phyloP scores from a whole-genome alignment of 2,113 vertebrate genomes.

The Sylvia atricapilla region DNA sequence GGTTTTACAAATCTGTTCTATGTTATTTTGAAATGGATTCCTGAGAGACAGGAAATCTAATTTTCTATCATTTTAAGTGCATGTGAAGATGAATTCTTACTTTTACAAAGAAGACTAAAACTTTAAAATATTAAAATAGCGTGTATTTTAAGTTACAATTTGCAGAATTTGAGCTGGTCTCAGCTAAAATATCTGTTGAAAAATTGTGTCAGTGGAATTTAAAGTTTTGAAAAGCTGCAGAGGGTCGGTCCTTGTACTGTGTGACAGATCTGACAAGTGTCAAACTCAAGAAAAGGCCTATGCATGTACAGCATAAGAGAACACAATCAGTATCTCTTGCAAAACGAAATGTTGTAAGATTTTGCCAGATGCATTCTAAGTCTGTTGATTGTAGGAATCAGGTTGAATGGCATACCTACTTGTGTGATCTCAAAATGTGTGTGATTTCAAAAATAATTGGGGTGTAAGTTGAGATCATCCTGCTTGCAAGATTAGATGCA shows the following conservation, averaged over 20 bases:
- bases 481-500: neutral
- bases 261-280: neutral
- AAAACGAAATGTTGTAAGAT: neutral
- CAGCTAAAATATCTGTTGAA: neutral
- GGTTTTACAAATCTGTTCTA: neutral
- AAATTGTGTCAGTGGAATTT: neutral
- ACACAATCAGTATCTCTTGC: neutral
- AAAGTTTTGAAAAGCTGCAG: neutral
- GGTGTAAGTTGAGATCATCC: neutral
- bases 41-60: neutral
- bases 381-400: neutral
- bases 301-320: neutral
- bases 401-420: neutral
- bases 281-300: neutral
- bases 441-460: neutral
- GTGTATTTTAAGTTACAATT: neutral
- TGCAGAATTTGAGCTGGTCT: neutral
- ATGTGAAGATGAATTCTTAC: neutral
- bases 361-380: neutral
- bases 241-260: neutral
- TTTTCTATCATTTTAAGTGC: neutral
- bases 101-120: neutral
- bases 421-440: neutral
- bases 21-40: slow-evolving; percentile 6
- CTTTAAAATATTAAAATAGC: slow-evolving; percentile 2